Evolutionary conservation across 2,797 vertebrate genomes (phyloP).

Genomic region (Micropoecilia bifurca): DNA sequence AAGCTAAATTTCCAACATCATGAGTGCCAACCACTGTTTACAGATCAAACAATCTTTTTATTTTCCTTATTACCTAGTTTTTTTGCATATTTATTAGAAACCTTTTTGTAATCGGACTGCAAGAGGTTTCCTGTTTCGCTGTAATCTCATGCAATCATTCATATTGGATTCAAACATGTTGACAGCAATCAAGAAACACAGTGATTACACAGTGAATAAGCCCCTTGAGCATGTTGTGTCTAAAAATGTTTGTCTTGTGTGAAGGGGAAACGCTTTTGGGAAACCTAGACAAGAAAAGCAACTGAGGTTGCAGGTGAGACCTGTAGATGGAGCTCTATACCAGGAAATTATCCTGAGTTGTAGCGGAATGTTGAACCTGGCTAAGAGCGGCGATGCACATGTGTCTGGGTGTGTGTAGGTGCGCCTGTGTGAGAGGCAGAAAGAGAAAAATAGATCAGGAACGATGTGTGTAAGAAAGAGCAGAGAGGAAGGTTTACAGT

Average conservation of each 20-base stretch:
- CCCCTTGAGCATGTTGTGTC: constrained; percentile 4
- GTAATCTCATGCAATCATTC: neutral
- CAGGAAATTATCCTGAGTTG: constrained; percentile 56
- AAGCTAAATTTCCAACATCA: neutral
- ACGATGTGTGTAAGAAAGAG: constrained; percentile 48
- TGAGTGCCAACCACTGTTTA: neutral
- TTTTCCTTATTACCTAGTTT: neutral
- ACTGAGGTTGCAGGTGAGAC: constrained; percentile 5
- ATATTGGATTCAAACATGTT: constrained; percentile 6
- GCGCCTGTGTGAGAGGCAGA: constrained; percentile 25
- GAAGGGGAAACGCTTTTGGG: neutral
- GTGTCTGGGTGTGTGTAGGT: constrained; percentile 23
- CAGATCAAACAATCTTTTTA: constrained; percentile 6
- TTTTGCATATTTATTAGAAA: neutral
- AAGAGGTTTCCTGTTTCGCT: neutral
- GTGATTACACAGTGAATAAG: constrained; percentile 11
- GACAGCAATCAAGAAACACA: constrained; percentile 17
- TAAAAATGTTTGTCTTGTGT: constrained; percentile 24
- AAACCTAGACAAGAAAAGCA: constrained; percentile 4
- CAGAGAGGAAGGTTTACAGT: constrained; percentile 56
- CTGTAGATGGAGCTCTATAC: constrained; percentile 74
- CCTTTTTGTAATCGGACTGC: neutral
- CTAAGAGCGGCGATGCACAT: constrained; percentile 25
- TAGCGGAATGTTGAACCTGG: constrained; percentile 41
- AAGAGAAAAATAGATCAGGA: constrained; percentile 64